These are phyloP conservation scores for Poeciliopsis prolifica DNA, from an alignment of 2,113 vertebrate species.

Conservation along the genomic window DNA sequence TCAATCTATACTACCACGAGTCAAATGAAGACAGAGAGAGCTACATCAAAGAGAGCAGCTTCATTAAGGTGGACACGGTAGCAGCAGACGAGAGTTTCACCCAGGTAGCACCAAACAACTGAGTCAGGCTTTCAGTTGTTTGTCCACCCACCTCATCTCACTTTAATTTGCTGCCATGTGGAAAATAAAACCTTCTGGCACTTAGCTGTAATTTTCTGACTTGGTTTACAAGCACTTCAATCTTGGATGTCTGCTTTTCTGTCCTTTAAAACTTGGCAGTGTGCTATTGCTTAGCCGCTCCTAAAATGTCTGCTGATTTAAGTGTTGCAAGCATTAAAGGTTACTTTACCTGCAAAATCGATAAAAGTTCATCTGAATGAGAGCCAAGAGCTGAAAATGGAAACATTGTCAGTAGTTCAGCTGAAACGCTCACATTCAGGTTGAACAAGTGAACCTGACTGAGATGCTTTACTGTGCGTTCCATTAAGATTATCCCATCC, in stretches of 20 bases:
- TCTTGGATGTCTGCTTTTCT: conserved; percentile 36
- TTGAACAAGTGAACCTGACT: conserved; percentile 22
- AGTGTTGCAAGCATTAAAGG: conserved; percentile 25
- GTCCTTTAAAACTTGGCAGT: conserved; percentile 35
- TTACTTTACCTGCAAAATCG: conserved; percentile 44
- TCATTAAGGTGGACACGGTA: conserved; percentile 96
- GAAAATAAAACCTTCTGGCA: conserved; percentile 35
- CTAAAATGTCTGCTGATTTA: conserved; percentile 29
- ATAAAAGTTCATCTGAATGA: conserved; percentile 36
- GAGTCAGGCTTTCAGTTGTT: conserved; percentile 48
- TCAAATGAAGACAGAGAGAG: conserved; percentile 94
- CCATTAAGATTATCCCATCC: conserved; percentile 10
- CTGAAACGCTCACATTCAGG: conserved; percentile 34
- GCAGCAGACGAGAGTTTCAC: conserved; percentile 99
- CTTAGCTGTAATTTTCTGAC: conserved; percentile 49
- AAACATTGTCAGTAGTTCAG: conserved; percentile 32
- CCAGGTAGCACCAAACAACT: conserved; percentile 76
- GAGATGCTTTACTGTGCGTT: conserved; percentile 32
- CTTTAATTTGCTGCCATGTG: conserved; percentile 59
- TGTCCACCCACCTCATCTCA: conserved; percentile 42
- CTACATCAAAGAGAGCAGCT: conserved; percentile 95
- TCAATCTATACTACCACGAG: conserved; percentile 99
- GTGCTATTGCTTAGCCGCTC: conserved; percentile 30
- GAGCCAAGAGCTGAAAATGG: conserved; percentile 43
- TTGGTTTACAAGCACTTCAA: conserved; percentile 58